Percentiles rank a stretch among this genome's conserved stretches.
These are phyloP conservation scores for Macrosiphum euphorbiae DNA, from an alignment of 2,888 invertebrate genomes.

Conservation along the genomic window DNA sequence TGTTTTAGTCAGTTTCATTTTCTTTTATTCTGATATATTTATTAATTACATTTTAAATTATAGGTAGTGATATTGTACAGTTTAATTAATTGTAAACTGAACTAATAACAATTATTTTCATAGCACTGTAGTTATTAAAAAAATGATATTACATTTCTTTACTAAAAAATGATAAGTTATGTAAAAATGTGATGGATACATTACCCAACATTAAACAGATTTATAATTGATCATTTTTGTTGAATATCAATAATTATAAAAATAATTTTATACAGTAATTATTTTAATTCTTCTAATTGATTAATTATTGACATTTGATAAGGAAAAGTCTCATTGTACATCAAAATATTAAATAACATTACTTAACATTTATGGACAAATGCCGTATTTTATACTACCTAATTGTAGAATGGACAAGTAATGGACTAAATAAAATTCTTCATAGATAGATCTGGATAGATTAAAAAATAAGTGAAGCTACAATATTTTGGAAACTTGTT, in stretches of 20 bases:
- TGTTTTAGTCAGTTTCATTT: neutral
- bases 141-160: neutral
- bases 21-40: neutral
- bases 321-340: neutral
- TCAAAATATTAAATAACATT: neutral
- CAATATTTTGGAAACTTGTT: neutral
- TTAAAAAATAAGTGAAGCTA: neutral
- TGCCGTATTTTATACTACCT: neutral
- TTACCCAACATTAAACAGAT: neutral
- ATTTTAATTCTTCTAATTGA: neutral
- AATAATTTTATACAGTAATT: neutral
- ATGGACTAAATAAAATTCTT: neutral
- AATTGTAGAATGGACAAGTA: neutral
- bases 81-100: neutral
- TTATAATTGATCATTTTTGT: neutral
- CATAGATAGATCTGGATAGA: neutral
- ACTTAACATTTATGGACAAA: neutral
- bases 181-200: neutral
- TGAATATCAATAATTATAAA: neutral
- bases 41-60: neutral
- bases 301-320: neutral
- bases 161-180: neutral
- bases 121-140: neutral
- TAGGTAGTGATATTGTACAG: neutral
- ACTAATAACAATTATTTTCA: neutral